A percentile compares a stretch with the other conserved stretches of the same genome.
Evolutionary conservation across 2,888 invertebrate species (phyloP).

Genomic region (Thyatira batis): DNA sequence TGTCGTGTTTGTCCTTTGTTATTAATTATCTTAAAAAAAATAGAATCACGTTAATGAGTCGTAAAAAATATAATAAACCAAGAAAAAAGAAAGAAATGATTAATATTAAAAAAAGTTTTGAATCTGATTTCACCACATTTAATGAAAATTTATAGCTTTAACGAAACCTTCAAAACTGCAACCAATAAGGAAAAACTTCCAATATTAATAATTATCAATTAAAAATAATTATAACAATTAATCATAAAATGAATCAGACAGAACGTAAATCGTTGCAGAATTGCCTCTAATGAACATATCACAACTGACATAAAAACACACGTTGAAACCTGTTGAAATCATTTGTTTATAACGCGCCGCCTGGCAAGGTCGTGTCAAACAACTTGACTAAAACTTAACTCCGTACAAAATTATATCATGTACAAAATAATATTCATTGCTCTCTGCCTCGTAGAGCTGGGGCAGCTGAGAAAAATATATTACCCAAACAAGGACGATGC

Average conservation of each 20-base stretch:
- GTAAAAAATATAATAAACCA: too few relatives aligned
- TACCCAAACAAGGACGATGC: slow-evolving; percentile 44
- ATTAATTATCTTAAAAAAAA: too few relatives aligned
- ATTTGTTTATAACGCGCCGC: slow-evolving; percentile 30
- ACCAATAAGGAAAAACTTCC: neutral
- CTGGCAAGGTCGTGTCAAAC: slow-evolving; percentile 23
- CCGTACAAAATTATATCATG: neutral
- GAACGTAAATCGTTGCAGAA: neutral
- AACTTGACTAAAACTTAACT: neutral
- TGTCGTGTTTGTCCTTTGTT: too few relatives aligned
- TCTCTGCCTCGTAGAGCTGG: slow-evolving; percentile 10
- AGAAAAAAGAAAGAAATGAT: too few relatives aligned
- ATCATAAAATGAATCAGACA: neutral
- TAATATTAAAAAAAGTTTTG: too few relatives aligned
- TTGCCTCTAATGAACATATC: neutral
- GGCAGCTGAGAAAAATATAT: slow-evolving; percentile 30
- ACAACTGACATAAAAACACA: slow-evolving; percentile 14
- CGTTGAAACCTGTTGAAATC: slow-evolving; percentile 22
- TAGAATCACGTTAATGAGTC: too few relatives aligned
- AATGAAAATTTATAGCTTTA: too few relatives aligned
- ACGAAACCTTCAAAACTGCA: too few relatives aligned
- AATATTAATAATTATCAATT: neutral
- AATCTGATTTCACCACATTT: too few relatives aligned
- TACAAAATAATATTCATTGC: neutral
- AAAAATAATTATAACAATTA: neutral